These are phyloP conservation scores for Harpalus rubripes DNA, from an alignment of 2,888 invertebrate genomes.

Conservation along the genomic window DNA sequence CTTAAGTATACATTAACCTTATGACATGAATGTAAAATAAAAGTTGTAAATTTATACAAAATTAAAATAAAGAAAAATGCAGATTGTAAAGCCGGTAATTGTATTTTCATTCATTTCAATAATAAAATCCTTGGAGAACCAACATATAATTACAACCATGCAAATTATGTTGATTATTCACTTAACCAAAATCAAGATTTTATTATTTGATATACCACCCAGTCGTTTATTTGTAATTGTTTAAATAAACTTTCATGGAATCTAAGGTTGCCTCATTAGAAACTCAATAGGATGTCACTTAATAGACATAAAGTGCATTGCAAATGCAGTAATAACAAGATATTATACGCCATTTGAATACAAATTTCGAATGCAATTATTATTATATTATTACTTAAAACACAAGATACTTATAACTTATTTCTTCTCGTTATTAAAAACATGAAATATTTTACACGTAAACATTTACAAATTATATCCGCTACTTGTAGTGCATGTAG, in stretches of 20 bases:
- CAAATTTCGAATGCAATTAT: neutral
- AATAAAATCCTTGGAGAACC: conserved; percentile 36
- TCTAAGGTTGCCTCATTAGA: conserved; percentile 48
- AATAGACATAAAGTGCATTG: conserved; percentile 28
- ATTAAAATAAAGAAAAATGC: conserved; percentile 7
- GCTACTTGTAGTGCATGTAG: too few relatives aligned
- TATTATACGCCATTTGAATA: conserved; percentile 12
- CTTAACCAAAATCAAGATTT: conserved; percentile 51
- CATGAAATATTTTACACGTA: neutral
- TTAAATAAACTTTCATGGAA: conserved; percentile 39
- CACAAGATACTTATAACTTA: neutral
- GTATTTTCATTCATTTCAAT: conserved; percentile 19
- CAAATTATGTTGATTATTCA: conserved; percentile 53
- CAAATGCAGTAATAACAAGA: conserved; percentile 2
- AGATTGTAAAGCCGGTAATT: conserved; percentile 12
- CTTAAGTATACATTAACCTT: neutral
- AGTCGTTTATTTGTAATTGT: conserved; percentile 45
- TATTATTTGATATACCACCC: conserved; percentile 48
- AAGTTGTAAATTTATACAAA: neutral
- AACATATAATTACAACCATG: conserved; percentile 49
- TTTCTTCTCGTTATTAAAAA: neutral
- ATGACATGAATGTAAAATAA: too few relatives aligned
- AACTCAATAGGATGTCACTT: conserved; percentile 43
- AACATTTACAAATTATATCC: too few relatives aligned
- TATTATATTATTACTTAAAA: neutral